A percentile compares a stretch with the other conserved stretches of the same genome.
Conservation (phyloP, 2,888 invertebrate genomes). For the Melinaea marsaeus region DNA sequence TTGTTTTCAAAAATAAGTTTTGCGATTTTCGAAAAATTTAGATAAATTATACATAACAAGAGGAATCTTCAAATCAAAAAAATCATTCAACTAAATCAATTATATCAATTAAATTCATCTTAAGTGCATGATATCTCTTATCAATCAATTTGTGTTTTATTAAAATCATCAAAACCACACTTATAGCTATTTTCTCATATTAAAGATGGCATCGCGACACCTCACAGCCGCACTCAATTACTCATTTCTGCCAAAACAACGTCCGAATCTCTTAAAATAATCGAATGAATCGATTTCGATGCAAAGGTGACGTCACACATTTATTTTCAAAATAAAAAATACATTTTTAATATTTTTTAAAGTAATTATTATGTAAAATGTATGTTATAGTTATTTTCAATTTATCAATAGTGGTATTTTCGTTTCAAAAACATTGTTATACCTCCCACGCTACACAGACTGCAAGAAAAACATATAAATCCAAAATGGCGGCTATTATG, state of each 20-base stretch:
- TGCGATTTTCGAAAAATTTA: too few relatives aligned
- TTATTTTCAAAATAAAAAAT: not conserved
- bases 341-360: too few relatives aligned
- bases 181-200: not conserved
- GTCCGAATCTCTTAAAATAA: slow-evolving; percentile 56
- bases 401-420: slow-evolving; percentile 24
- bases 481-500: slow-evolving; percentile 41
- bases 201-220: slow-evolving; percentile 45
- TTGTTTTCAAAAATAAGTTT: too few relatives aligned
- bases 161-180: not conserved
- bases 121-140: too few relatives aligned
- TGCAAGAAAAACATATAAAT: slow-evolving; percentile 43
- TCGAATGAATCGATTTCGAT: slow-evolving; percentile 44
- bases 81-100: too few relatives aligned
- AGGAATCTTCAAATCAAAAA: too few relatives aligned
- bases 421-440: slow-evolving; percentile 35
- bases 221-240: slow-evolving; percentile 66
- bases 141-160: not conserved
- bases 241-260: slow-evolving; percentile 70
- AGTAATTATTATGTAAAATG: too few relatives aligned
- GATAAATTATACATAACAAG: too few relatives aligned
- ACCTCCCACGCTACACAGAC: slow-evolving; percentile 43
- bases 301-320: slow-evolving; percentile 26
- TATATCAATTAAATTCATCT: too few relatives aligned
- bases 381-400: too few relatives aligned